These are phyloP conservation scores for Drosophila trapezifrons DNA, from an alignment of 1,140 invertebrate genomes.

Conservation along the genomic window DNA sequence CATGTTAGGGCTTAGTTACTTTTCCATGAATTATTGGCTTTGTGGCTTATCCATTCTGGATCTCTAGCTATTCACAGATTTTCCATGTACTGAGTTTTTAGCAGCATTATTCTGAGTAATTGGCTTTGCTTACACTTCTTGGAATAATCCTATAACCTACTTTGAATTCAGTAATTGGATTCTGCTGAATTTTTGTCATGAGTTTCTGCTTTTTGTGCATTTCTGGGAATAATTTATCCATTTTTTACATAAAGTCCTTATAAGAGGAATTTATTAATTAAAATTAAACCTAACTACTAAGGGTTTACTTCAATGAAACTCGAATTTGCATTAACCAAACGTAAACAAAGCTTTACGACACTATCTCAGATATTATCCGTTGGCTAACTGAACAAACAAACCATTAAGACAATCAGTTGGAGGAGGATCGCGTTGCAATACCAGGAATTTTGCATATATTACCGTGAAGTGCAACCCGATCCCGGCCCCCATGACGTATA, in stretches of 20 bases:
- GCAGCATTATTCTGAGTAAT: not conserved
- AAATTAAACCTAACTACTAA: not conserved
- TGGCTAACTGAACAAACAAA: slow-evolving; percentile 39
- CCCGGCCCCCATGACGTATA: slow-evolving; percentile 59
- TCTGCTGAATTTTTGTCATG: not conserved
- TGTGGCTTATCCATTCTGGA: not conserved
- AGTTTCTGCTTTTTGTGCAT: not conserved
- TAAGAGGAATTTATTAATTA: not conserved
- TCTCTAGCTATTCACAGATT: not conserved
- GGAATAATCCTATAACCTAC: not conserved
- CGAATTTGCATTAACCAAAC: not conserved
- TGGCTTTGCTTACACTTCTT: not conserved
- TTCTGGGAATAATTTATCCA: not conserved
- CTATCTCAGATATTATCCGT: slow-evolving; percentile 1
- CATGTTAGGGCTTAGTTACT: not conserved
- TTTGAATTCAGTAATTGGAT: not conserved
- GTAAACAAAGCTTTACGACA: not conserved
- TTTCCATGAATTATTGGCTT: not conserved
- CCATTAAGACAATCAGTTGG: slow-evolving; percentile 26
- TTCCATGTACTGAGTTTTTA: not conserved
- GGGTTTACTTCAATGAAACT: not conserved
- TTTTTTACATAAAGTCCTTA: not conserved
- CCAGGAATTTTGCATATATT: slow-evolving; percentile 64
- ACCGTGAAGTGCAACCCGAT: slow-evolving; percentile 55
- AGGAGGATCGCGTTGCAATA: slow-evolving; percentile 49